These are phyloP conservation scores for Mionectes olivaceus DNA, from an alignment of 2,797 vertebrate genomes.

Conservation along the genomic window DNA sequence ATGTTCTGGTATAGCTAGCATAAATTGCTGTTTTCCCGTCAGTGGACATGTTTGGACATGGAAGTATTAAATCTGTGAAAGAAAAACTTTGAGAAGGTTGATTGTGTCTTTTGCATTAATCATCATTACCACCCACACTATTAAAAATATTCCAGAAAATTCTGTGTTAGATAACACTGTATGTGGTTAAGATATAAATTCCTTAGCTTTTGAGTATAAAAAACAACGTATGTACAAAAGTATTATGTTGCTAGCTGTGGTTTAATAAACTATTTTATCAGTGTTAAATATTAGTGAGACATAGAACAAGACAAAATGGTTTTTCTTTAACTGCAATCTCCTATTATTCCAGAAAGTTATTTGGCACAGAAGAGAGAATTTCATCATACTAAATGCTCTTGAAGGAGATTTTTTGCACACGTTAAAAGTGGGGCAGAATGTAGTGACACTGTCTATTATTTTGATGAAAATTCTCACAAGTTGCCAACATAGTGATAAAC, in stretches of 20 bases:
- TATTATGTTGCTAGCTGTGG: neutral
- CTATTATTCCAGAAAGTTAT: neutral
- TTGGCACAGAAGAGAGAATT: neutral
- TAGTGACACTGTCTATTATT: neutral
- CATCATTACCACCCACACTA: slow-evolving; percentile 34
- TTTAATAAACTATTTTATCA: neutral
- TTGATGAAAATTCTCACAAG: neutral
- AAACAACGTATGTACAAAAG: neutral
- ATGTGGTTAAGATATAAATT: neutral
- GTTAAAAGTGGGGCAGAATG: neutral
- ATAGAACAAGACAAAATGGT: neutral
- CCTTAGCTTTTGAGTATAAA: neutral
- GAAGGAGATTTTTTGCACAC: neutral
- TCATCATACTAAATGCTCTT: neutral
- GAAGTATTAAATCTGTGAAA: slow-evolving; percentile 38
- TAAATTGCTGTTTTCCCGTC: slow-evolving; percentile 5
- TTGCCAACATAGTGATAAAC: neutral
- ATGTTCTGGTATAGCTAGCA: neutral
- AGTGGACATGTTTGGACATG: slow-evolving; percentile 60
- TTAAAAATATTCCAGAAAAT: slow-evolving; percentile 56
- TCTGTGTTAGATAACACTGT: neutral
- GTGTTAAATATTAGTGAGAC: neutral
- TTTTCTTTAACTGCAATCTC: neutral
- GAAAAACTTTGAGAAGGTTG: slow-evolving; percentile 40
- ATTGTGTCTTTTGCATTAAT: slow-evolving; percentile 42